phyloP scores from a whole-genome alignment of 2,888 invertebrate species.

The Ganaspis brasiliensis region DNA sequence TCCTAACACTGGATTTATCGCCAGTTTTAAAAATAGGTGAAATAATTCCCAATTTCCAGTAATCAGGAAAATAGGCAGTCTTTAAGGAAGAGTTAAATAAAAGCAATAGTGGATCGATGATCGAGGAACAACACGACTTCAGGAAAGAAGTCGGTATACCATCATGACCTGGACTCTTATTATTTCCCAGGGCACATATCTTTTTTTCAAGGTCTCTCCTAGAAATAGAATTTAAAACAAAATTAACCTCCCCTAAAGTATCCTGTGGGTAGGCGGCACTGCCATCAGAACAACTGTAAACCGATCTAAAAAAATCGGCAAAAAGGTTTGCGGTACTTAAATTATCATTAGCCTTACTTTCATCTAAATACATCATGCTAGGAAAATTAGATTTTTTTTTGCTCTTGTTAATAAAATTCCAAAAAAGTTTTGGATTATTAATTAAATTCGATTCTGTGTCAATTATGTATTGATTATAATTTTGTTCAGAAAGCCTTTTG shows the following conservation, averaged over 20 bases:
- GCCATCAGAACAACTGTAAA: background rate
- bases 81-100: slow-evolving; percentile 45
- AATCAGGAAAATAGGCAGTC: slow-evolving; percentile 30
- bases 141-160: slow-evolving; percentile 52
- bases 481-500: background rate
- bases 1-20: slow-evolving; percentile 35
- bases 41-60: slow-evolving; percentile 48
- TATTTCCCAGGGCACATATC: background rate
- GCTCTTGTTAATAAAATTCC: background rate
- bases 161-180: slow-evolving; percentile 50
- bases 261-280: background rate
- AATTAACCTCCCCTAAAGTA: background rate
- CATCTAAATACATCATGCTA: background rate
- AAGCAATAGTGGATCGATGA: slow-evolving; percentile 40
- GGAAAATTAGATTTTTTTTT: slow-evolving; percentile 10
- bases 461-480: slow-evolving; percentile 25
- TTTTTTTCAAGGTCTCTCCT: background rate
- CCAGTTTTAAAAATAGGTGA: slow-evolving; percentile 45
- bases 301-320: slow-evolving; percentile 13
- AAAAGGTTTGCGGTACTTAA: background rate
- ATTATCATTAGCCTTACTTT: background rate
- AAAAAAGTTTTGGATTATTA: background rate
- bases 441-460: background rate
- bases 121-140: slow-evolving; percentile 32
- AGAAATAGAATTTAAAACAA: background rate